phyloP scores from a whole-genome alignment of 2,888 invertebrate species.

The Heliconius ismenius region DNA sequence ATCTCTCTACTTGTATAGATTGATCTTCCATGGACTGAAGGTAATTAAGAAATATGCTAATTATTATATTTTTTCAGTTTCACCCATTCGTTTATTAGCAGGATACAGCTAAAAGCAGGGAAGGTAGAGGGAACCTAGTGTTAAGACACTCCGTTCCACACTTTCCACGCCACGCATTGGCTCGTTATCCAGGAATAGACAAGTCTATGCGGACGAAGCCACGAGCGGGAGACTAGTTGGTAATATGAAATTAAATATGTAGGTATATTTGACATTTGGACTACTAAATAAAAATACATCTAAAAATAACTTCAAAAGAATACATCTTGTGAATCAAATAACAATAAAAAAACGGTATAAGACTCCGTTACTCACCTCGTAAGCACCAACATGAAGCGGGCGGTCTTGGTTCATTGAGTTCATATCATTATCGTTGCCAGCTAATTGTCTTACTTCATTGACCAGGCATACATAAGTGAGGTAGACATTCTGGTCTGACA shows the following conservation, averaged over 20 bases:
- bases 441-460: conserved; percentile 57
- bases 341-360: background rate
- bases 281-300: background rate
- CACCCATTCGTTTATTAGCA: too few relatives aligned
- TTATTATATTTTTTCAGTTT: background rate
- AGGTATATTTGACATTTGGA: too few relatives aligned
- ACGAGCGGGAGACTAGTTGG: too few relatives aligned
- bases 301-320: background rate
- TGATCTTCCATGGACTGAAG: conserved; percentile 52
- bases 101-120: too few relatives aligned
- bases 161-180: too few relatives aligned
- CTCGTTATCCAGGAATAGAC: too few relatives aligned
- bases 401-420: conserved; percentile 40
- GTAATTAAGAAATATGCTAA: background rate
- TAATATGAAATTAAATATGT: too few relatives aligned
- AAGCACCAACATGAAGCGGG: conserved; percentile 43
- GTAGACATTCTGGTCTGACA: conserved; percentile 66
- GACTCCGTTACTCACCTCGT: conserved; percentile 42
- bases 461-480: conserved; percentile 67
- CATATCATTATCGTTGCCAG: conserved; percentile 36
- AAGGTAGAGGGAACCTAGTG: too few relatives aligned
- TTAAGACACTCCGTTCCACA: too few relatives aligned
- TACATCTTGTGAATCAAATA: background rate
- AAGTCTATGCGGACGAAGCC: too few relatives aligned
- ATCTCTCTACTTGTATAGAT: conserved; percentile 64